These are phyloP conservation scores for Bombycilla garrulus DNA, from an alignment of 2,113 vertebrate species.

Conservation along the genomic window DNA sequence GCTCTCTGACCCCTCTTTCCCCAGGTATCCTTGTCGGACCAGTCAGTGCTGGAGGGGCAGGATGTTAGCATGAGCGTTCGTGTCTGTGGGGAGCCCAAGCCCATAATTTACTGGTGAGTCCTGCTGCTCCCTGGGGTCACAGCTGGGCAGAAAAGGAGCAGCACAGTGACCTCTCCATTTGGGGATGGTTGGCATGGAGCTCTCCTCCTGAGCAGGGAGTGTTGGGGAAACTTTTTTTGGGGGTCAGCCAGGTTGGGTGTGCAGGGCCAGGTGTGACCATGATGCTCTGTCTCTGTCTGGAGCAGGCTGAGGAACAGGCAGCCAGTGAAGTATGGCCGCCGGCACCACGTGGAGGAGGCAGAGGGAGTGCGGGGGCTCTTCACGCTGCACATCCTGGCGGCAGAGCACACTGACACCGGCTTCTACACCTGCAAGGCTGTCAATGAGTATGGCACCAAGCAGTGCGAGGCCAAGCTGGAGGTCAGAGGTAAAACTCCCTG, in stretches of 20 bases:
- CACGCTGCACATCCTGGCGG: conserved; percentile 85
- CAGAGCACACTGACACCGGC: conserved; percentile 82
- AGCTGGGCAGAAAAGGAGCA: neutral
- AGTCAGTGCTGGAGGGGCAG: conserved; percentile 89
- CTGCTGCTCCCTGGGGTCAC: neutral
- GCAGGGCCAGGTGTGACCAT: neutral
- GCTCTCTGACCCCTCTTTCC: neutral
- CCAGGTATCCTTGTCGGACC: conserved; percentile 85
- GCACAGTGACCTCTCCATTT: neutral
- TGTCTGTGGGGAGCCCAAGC: conserved; percentile 91
- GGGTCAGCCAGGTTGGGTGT: neutral
- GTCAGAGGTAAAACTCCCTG: conserved; percentile 84
- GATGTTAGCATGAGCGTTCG: conserved; percentile 90
- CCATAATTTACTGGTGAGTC: conserved; percentile 95
- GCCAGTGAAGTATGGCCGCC: conserved; percentile 85
- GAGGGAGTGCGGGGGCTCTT: conserved; percentile 76
- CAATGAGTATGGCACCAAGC: conserved; percentile 94
- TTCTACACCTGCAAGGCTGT: conserved; percentile 95
- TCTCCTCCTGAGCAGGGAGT: neutral
- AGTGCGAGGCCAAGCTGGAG: conserved; percentile 90
- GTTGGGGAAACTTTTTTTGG: neutral
- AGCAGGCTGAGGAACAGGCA: conserved; percentile 92
- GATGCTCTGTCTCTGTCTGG: neutral
- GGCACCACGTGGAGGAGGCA: conserved; percentile 80
- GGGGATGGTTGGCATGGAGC: neutral